Evolutionary conservation across 1,140 invertebrate species (phyloP), one percentile per base, ranked within the genome.

Genomic region (Brachionus asplanchnoidis): DNA sequence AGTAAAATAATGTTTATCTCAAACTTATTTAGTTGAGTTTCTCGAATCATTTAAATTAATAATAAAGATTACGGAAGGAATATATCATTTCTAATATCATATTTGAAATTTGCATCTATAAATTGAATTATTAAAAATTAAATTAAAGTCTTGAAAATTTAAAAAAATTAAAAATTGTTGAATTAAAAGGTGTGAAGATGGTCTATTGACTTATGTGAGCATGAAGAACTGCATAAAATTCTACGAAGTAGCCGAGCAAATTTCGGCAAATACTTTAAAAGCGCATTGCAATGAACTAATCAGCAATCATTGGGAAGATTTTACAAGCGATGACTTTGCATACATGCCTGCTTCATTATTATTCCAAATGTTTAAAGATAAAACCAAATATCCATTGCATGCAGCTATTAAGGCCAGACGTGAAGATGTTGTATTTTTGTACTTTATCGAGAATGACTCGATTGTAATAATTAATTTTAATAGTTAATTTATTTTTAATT

Each of bases 391-490:
- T 88, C 94, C 95, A 5, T 90, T 98, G 7, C 96, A 97, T 90
- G 93, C 94, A 20, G 95, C 96, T 42, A 94, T 98, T 6, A 89
- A 94, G 85, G 91, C 97, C 2, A 90, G 93, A 87, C 90, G 96
- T 23, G 96, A 97, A 88, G 97, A 98, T 89, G 96, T 97, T 7
- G 94, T 98, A 0, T 96, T 97, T 89, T 91, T 98, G 12, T 97
- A 94, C 88, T 91, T 98, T 36, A 93, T 97, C 60, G 96, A 98
- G 89, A 94, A 94, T 90, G 93, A 94, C 87, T 91, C 93, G 26
- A 93, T 94, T 92, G 95, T 97, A 89, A 93, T 93, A 20, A 9
- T 4, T 5, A 12, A 50, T 17, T 20, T 77, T 20, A 23, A 12
- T 6, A 42, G 3, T 28, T 46, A 75, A 28, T 23, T 50, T 77